Evolutionary conservation across 2,888 invertebrate species (phyloP), one percentile per base, ranked within the genome.

Genomic region (Amblyteles armatorius): DNA sequence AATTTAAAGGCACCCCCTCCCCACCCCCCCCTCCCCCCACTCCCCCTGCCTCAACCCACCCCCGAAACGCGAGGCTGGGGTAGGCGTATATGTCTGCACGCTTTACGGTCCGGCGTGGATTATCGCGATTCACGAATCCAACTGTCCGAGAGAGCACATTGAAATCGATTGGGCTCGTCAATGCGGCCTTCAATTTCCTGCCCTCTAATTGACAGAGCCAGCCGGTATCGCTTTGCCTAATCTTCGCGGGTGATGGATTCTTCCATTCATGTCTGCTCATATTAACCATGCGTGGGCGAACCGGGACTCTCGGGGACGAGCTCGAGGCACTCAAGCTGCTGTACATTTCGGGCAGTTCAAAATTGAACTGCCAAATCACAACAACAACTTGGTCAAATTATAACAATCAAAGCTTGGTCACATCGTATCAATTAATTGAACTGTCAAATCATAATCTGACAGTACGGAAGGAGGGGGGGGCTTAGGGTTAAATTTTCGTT

Each of bases 151-250:
- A 72, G 52, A 72, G 22, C 55, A 19, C 48, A 65, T 76, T 79
- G 36, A 48, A 36, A 79, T 76, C 83, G 79, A 83, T 79, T 36
- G 74, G 63, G 13, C 55, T 52, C 74, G 79, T 63, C 63, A 52
- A 69, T 83, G 76, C 74, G 83, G 79, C 71, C 83, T 83, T 79
- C 65, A 83, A 83, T 83, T 83, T 83, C 79, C 79, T 55, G 63
- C 71, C 63, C 79, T 79, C 76, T 83, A 76, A 83, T 76, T 83
- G 36, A 69, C 52, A 79, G 26, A 44, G 50, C 52, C 40, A 68
- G 40, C 50, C 79, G 48, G 52, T 73, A 57, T 50, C 40, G 44
- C 57, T 50, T 48, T 16, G 50, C 50, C n/a, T 26, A 60, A 69
- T 69, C 29, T 36, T 52, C 22, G 57, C 22, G 11, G 0, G 55